Evolutionary conservation across 2,113 vertebrate species (phyloP), one percentile per base, ranked within the genome.

Genomic region (Lamprologus sp.): DNA sequence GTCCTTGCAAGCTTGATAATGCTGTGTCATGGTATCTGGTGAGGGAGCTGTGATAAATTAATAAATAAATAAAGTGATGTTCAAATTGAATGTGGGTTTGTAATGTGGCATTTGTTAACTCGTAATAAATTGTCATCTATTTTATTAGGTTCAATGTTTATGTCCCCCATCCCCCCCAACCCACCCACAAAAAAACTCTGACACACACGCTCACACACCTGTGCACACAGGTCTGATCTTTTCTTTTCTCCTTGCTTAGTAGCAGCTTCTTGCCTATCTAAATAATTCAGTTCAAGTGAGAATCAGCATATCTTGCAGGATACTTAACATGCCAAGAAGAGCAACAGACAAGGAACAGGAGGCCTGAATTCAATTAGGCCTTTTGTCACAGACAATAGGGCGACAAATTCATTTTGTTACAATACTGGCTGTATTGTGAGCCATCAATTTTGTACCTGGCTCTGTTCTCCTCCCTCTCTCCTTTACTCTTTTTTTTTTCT

Each of bases 271-370:
- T 86, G 86, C 42, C 73, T 86, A 90, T 68, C 90, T 99, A 94
- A 98, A 97, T 99, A 97, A 99, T 98, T 98, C 96, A 98, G 93
- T 77, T 94, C 89, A 84, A 96, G 97, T 93, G 96, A 95, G 95
- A 96, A 97, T 96, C 96, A 95, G 95, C 95, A 97, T 96, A 97
- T 97, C 97, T 98, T 96, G 97, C 96, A 95, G 97, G 96, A 97
- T 97, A 97, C 94, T 96, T 97, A 97, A 98, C 97, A 97, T 96
- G 97, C 97, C 97, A 97, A 92, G 96, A 96, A 95, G 77, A 94
- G 85, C 89, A 90, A 95, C 96, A 96, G 97, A 94, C 96, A 95
- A 95, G 96, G 95, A 93, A 95, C 96, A 96, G 96, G 95, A 92
- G 91, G 84, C 89, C 96, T 94, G 93, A 92, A 97, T 97, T 98